Evolutionary conservation across 2,888 invertebrate genomes (phyloP), one percentile per base, ranked within the genome.

Genomic region (Scaeva pyrastri): DNA sequence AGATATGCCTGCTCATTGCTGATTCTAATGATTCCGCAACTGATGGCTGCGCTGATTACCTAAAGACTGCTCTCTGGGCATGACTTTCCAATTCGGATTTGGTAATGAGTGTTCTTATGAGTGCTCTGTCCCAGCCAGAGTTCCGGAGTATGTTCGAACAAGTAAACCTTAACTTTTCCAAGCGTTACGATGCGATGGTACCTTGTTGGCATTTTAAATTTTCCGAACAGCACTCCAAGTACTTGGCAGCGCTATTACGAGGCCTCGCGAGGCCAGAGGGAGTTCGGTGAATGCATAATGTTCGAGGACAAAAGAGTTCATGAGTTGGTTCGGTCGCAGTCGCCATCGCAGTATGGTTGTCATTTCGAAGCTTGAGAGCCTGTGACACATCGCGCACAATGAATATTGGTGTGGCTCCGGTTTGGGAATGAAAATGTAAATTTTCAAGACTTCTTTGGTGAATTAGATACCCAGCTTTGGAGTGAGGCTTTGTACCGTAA

Each of bases 31-130:
- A 85, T 80, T 45, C 58, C 19, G 19, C 73, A 77, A 66, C 64
- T 62, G 77, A 74, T 82, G 86, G 74, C 72, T 64, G 70, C 31
- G 71, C 77, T 86, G 86, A 86, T 86, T 86, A 82, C 82, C 82
- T 77, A 78, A 82, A 82, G 68, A 76, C 76, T 45, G 80, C 43
- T 45, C 55, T 26, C 16, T 52, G 36, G 68, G 73, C 72, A 73
- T 83, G 77, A 73, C 74, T 84, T 58, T 76, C 62, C 50, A 56
- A 85, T 81, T 68, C 39, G 52, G 14, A 68, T 68, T 52, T 68
- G n/a, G 52, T 68, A 68, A 68, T 68, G 39, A 68, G 68, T 39
- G 52, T 52, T 68, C 19, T 68, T 2, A 39, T n/a, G 52, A n/a
- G 52, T 48, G 52, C 21, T 23, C 39, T 23, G 21, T 62, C n/a